Evolutionary conservation across 2,888 invertebrate genomes (phyloP), one percentile per base, ranked within the genome.

Genomic region (Caenorhabditis becei): DNA sequence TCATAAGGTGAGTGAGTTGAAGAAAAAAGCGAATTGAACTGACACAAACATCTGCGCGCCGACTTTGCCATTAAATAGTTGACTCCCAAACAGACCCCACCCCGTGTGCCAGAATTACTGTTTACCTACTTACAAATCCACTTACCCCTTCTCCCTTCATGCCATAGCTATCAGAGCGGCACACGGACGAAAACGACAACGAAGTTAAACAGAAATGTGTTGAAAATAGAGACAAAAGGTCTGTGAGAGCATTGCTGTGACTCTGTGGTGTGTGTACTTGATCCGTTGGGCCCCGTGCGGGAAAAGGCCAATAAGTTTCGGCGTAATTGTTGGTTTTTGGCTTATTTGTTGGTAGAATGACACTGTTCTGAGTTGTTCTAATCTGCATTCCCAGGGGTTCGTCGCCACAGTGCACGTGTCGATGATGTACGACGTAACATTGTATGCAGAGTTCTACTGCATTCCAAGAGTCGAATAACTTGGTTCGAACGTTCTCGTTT

Each of bases 121-220:
- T 77, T 77, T 77, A 77, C 77, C 61, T 61, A 59, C 61, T 65
- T 63, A 49, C 47, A 72, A 66, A 66, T 66, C 74, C 74, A 74
- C 74, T 74, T 66, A 53, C 70, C 37, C 23, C 54, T 32, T 37
- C 59, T 54, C 56, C 20, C 47, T 41, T 35, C 32, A 24, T 32
- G 37, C 51, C 51, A 69, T 37, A 49, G 59, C 49, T 44, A 51
- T 51, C 37, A 51, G 69, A 51, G 67, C 18, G 14, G n/a, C n/a
- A n/a, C n/a, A n/a, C n/a, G n/a, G n/a, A n/a, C n/a, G n/a, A n/a
- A n/a, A n/a, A n/a, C n/a, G n/a, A n/a, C n/a, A 49, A 32, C 49
- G 53, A 61, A 70, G 59, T 59, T 61, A 61, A 70, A 70, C 53
- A 70, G 23, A 41, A 41, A 28, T 54, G 47, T 28, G 41, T 41